Conservation (phyloP, 2,888 invertebrate species). For the Pyrgus malvae region DNA sequence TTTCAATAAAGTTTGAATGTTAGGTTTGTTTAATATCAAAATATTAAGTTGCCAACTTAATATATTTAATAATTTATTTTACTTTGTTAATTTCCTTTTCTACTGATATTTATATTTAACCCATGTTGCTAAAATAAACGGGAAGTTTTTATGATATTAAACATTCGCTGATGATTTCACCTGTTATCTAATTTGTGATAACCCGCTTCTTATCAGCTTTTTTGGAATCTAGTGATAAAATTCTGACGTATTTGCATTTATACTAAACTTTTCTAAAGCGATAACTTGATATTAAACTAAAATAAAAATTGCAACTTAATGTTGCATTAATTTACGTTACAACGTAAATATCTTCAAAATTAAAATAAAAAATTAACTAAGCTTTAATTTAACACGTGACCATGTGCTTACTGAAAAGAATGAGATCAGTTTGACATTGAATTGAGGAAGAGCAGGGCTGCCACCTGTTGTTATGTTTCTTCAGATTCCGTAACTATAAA, state of each 20-base stretch:
- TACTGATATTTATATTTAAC: no score
- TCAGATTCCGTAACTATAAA: neutral
- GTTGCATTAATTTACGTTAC: no score
- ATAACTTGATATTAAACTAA: neutral
- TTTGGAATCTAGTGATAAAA: slow-evolving; percentile 24
- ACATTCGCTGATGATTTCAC: slow-evolving; percentile 14
- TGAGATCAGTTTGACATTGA: neutral
- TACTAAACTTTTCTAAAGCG: slow-evolving; percentile 6
- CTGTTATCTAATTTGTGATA: slow-evolving; percentile 25
- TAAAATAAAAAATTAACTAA: no score
- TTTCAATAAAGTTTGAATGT: no score
- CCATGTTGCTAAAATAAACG: neutral
- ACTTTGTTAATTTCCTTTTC: no score
- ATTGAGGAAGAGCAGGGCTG: neutral
- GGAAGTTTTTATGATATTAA: slow-evolving; percentile 5
- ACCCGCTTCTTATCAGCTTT: slow-evolving; percentile 11
- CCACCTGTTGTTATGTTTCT: slow-evolving; percentile 18
- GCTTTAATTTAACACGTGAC: no score
- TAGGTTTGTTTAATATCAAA: no score
- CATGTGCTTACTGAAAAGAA: no score
- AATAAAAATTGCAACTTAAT: no score
- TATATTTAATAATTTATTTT: no score
- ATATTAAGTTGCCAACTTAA: no score
- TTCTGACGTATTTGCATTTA: slow-evolving; percentile 7
- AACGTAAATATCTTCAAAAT: no score